These are phyloP conservation scores for Chloropsis hardwickii DNA, from an alignment of 2,113 vertebrate species.

Conservation along the genomic window DNA sequence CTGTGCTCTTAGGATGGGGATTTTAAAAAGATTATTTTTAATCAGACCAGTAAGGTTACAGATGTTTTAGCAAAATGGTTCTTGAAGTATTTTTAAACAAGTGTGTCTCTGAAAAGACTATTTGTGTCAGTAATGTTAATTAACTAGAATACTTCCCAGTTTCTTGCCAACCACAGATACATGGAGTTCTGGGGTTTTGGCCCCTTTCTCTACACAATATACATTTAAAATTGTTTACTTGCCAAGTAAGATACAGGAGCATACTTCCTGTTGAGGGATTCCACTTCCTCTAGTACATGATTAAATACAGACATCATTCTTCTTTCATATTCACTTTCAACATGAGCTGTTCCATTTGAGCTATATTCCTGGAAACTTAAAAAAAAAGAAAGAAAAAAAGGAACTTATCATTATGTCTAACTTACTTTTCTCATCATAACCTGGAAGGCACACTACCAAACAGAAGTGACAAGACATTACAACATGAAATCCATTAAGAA, in stretches of 20 bases:
- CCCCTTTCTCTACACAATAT: background rate
- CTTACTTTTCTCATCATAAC: background rate
- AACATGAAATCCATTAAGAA: background rate
- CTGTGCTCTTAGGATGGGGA: background rate
- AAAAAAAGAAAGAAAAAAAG: background rate
- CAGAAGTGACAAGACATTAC: background rate
- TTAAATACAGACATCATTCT: conserved; percentile 93
- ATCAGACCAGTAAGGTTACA: background rate
- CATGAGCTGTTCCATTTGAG: conserved; percentile 77
- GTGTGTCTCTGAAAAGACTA: background rate
- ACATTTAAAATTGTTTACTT: conserved; percentile 45
- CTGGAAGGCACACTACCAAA: background rate
- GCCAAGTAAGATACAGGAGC: conserved; percentile 94
- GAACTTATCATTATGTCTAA: background rate
- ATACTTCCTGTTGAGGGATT: conserved; percentile 90
- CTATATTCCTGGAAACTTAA: conserved; percentile 91
- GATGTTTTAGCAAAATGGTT: background rate
- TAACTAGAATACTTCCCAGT: background rate
- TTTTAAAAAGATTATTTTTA: background rate
- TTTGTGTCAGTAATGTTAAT: background rate
- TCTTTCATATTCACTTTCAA: conserved; percentile 93
- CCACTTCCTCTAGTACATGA: conserved; percentile 90
- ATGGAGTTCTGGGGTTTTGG: background rate
- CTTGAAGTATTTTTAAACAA: background rate
- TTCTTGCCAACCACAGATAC: background rate